These are phyloP conservation scores for Leiothrix lutea DNA, from an alignment of 2,113 vertebrate genomes.

Conservation along the genomic window DNA sequence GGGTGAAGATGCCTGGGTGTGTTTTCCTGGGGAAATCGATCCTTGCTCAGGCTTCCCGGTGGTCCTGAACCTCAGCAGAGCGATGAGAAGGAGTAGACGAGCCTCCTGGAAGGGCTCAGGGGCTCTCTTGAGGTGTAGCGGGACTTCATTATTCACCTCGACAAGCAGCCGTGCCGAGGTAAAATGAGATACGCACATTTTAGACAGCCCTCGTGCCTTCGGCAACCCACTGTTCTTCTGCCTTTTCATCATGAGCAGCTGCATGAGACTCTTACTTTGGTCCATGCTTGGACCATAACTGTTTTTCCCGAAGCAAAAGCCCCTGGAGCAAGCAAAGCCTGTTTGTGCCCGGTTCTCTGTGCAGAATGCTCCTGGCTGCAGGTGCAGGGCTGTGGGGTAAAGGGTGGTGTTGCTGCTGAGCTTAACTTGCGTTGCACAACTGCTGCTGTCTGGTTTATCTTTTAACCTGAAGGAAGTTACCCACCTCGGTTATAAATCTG, in stretches of 20 bases:
- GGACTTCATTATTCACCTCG: neutral
- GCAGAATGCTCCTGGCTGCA: neutral
- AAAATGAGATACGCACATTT: accelerated
- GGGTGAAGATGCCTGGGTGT: accelerated
- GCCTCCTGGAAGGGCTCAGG: neutral
- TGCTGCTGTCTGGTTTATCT: neutral
- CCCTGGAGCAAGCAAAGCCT: accelerated
- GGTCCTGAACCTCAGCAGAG: neutral
- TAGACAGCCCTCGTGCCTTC: neutral
- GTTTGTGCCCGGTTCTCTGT: accelerated
- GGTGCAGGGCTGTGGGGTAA: neutral
- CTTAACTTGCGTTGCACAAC: accelerated
- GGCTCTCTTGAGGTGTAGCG: too few species aligned
- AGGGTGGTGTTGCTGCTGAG: neutral
- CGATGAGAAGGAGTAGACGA: neutral
- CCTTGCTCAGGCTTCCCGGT: accelerated
- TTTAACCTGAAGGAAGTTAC: neutral
- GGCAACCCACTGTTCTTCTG: neutral
- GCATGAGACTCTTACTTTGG: neutral
- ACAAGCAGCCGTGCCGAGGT: neutral
- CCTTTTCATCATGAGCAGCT: neutral
- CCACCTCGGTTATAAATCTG: neutral
- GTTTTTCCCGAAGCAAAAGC: neutral
- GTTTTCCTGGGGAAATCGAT: neutral
- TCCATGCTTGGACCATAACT: neutral